phyloP scores from a whole-genome alignment of 2,113 vertebrate genomes.

The Rhombomys opimus region DNA sequence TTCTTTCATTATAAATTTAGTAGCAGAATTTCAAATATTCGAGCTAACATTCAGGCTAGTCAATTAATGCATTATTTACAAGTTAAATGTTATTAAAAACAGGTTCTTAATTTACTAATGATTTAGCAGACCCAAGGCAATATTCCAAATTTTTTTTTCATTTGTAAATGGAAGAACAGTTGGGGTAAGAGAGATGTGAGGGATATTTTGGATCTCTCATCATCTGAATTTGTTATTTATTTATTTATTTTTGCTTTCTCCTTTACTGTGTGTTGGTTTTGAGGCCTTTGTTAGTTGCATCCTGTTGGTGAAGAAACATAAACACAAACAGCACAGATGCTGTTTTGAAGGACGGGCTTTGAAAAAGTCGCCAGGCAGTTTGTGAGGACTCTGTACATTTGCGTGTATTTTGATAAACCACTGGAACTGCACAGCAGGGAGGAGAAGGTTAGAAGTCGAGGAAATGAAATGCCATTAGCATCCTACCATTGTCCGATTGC shows the following conservation, averaged over 20 bases:
- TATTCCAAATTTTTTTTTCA: slow-evolving; percentile 92
- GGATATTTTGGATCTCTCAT: slow-evolving; percentile 81
- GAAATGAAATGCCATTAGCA: slow-evolving; percentile 88
- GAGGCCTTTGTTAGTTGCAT: slow-evolving; percentile 80
- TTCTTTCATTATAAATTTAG: slow-evolving; percentile 91
- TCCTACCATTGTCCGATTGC: slow-evolving; percentile 82
- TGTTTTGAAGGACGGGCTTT: slow-evolving; percentile 84
- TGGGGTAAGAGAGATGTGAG: slow-evolving; percentile 82
- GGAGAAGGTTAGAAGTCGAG: slow-evolving; percentile 87
- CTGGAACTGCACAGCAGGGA: slow-evolving; percentile 84
- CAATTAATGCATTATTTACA: slow-evolving; percentile 99
- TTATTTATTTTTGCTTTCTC: slow-evolving; percentile 58
- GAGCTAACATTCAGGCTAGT: slow-evolving; percentile 94
- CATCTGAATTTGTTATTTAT: slow-evolving; percentile 73
- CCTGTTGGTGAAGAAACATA: slow-evolving; percentile 81
- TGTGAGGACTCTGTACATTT: slow-evolving; percentile 83
- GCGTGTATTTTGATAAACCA: slow-evolving; percentile 82
- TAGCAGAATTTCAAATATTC: slow-evolving; percentile 90
- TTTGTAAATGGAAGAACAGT: slow-evolving; percentile 89
- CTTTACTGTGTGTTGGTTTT: slow-evolving; percentile 79
- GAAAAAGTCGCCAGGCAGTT: slow-evolving; percentile 84
- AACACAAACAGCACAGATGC: slow-evolving; percentile 82
- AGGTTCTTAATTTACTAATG: slow-evolving; percentile 99
- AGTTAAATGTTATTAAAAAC: slow-evolving; percentile 98
- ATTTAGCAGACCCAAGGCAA: slow-evolving; percentile 95